These are phyloP conservation scores for Salvator merianae DNA, from an alignment of 2,113 vertebrate species.

Conservation along the genomic window DNA sequence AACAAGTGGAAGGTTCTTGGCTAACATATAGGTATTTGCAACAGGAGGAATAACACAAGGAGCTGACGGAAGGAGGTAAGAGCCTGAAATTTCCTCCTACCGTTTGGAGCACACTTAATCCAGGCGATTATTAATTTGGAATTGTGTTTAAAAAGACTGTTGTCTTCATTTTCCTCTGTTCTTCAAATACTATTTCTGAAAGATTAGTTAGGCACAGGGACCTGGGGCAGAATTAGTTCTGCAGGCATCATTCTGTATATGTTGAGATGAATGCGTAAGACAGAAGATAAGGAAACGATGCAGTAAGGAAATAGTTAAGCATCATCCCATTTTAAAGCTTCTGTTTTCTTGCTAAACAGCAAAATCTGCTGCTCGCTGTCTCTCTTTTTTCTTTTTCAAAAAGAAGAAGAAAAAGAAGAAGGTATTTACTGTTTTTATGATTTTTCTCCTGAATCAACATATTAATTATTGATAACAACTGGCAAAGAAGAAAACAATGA, in stretches of 20 bases:
- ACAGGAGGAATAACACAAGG: no score
- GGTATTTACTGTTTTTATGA: conserved; percentile 38
- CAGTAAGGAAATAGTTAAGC: not conserved
- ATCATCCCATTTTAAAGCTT: not conserved
- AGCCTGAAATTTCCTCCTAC: no score
- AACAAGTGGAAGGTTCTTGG: no score
- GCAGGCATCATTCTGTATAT: no score
- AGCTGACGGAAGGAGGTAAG: no score
- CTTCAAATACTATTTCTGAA: not conserved
- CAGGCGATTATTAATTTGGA: no score
- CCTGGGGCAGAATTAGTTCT: not conserved
- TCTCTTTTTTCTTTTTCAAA: not conserved
- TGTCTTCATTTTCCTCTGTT: not conserved
- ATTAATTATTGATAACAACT: conserved; percentile 51
- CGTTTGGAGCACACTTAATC: no score
- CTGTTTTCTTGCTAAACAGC: not conserved
- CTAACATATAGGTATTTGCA: no score
- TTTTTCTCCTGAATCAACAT: conserved; percentile 40
- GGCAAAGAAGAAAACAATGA: conserved; percentile 32
- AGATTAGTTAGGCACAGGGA: not conserved
- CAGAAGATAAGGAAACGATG: no score
- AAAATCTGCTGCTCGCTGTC: not conserved
- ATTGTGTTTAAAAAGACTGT: no score
- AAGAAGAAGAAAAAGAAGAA: no score
- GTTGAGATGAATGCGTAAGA: not conserved